Percentiles rank a stretch among this genome's conserved stretches.
Conservation (phyloP, 2,888 invertebrate species). For the Acleris emargana region DNA sequence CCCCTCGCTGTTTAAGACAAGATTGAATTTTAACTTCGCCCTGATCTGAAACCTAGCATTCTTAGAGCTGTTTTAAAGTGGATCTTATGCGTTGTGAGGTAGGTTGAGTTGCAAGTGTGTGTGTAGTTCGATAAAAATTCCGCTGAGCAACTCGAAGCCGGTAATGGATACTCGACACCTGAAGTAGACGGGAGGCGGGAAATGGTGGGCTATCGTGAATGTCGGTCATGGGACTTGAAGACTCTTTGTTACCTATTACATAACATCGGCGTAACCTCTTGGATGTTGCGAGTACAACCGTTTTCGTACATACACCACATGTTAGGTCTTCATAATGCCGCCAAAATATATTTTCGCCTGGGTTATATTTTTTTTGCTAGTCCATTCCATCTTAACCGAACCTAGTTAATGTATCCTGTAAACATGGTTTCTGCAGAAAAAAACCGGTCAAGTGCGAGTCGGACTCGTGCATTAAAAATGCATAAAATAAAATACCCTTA, state of each 20-base stretch:
- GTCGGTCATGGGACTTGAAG: constrained; percentile 35
- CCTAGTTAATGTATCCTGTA: no score
- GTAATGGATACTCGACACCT: constrained; percentile 43
- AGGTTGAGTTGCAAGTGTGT: constrained; percentile 26
- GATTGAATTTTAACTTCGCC: not conserved
- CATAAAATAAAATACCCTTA: no score
- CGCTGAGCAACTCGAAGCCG: constrained; percentile 38
- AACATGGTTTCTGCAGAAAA: no score
- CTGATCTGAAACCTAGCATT: not conserved
- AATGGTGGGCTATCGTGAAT: constrained; percentile 36
- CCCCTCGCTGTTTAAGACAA: constrained; percentile 7
- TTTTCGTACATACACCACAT: no score
- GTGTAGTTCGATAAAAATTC: constrained; percentile 40
- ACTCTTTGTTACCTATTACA: not conserved
- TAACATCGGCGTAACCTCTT: no score
- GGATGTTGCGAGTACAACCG: no score
- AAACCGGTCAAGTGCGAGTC: no score
- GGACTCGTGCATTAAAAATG: no score
- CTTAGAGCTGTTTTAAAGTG: not conserved
- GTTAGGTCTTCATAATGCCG: no score
- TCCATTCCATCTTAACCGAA: no score
- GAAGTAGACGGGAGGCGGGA: constrained; percentile 20
- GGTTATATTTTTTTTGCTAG: no score
- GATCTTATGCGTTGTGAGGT: not conserved
- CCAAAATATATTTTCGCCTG: no score